Evolutionary conservation across 2,888 invertebrate species (phyloP), one percentile per base, ranked within the genome.

Genomic region (Perithous albicinctus): DNA sequence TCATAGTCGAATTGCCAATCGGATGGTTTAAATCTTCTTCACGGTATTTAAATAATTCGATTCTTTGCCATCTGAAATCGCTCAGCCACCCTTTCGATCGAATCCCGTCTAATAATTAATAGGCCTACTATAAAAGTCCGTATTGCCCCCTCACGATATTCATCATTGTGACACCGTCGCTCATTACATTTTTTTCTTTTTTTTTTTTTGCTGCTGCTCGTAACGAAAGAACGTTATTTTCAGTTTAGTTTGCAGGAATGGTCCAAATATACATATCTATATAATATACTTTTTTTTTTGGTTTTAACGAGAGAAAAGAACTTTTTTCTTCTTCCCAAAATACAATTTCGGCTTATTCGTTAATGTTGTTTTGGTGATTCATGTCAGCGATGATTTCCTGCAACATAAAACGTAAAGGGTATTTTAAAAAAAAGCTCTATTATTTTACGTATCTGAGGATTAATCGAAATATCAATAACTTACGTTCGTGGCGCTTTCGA

Each of bases 201-300:
- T 83, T 78, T 78, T 75, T 67, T 88, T 84, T 85, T 88, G 85
- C 88, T 89, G 89, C 86, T 90, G 89, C 89, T 90, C 90, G 89
- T 92, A 91, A 90, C 91, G 89, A 92, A 92, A 92, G 89, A 91
- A 91, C 89, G 89, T 90, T 90, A 88, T 91, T 91, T 91, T 91
- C 89, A 87, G 89, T 90, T 92, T 90, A 88, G 88, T 92, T n/a
- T 91, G 90, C 89, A 92, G 92, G 91, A 92, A 92, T 92, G 92
- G 91, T 92, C 92, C 92, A 91, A 92, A 92, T 92, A 91, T 92
- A 91, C 91, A 92, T 92, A 92, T 91, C 91, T 92, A 92, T 92
- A 91, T 91, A 91, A 92, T 92, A 92, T 92, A 91, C 89, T 91
- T 90, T 91, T 88, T 91, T 90, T 91, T 92, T 92, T 92, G 92